These are phyloP conservation scores for Beris chalybata DNA, from an alignment of 2,888 invertebrate genomes.

Conservation along the genomic window DNA sequence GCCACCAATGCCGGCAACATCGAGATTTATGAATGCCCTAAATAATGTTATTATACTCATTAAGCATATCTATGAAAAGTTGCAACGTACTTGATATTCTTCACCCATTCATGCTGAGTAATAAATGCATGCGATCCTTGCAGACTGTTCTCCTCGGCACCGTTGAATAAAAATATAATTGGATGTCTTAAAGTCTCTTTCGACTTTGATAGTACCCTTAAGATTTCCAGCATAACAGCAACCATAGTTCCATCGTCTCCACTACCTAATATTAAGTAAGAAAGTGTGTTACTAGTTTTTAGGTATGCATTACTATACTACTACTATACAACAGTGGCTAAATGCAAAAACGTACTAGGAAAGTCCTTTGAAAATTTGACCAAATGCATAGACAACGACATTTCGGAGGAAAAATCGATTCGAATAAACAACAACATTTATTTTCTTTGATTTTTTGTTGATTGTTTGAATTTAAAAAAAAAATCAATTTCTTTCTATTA, in stretches of 20 bases:
- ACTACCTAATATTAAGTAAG: conserved; percentile 56
- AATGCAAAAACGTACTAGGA: too few relatives aligned
- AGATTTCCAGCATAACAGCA: conserved; percentile 65
- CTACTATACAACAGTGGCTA: too few relatives aligned
- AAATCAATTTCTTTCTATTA: too few relatives aligned
- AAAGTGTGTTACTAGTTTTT: too few relatives aligned
- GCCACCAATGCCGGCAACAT: conserved; percentile 91
- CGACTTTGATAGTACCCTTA: conserved; percentile 56
- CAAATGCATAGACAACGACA: too few relatives aligned
- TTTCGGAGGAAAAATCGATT: too few relatives aligned
- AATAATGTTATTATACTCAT: too few relatives aligned
- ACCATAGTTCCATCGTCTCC: conserved; percentile 68
- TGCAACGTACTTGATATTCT: conserved; percentile 60
- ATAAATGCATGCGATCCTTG: conserved; percentile 72
- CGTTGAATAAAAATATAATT: conserved; percentile 68
- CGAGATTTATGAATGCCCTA: conserved; percentile 83
- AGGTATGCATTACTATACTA: too few relatives aligned
- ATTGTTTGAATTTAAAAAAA: too few relatives aligned
- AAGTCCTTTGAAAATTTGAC: too few relatives aligned
- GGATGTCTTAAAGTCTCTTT: conserved; percentile 58
- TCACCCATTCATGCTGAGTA: conserved; percentile 81
- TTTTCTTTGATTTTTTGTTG: too few relatives aligned
- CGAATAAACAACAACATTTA: too few relatives aligned
- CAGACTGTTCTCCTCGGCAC: conserved; percentile 67
- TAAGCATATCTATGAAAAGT: background rate